phyloP scores from a whole-genome alignment of 2,797 vertebrate species.

The Enteromius unitaeniatus region DNA sequence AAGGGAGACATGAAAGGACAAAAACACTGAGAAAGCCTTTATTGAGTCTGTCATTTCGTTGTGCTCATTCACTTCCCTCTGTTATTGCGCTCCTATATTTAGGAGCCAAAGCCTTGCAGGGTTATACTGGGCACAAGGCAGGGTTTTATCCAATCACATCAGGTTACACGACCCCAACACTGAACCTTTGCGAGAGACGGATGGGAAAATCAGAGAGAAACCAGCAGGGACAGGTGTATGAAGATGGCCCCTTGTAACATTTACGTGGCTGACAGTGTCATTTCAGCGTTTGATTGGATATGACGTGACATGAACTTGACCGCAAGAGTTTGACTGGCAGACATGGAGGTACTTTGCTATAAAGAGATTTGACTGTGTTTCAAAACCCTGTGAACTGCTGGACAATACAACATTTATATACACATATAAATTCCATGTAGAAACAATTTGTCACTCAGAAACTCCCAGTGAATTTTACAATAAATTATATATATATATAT shows the following conservation, averaged over 20 bases:
- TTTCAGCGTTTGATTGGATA: conserved; percentile 17
- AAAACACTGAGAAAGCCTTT: not conserved
- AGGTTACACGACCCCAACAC: conserved; percentile 11
- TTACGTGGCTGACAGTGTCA: not conserved
- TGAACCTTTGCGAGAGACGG: not conserved
- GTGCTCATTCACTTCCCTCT: conserved; percentile 34
- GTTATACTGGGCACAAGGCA: not conserved
- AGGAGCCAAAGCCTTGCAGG: conserved; percentile 30
- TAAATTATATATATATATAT: not conserved
- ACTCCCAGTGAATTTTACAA: not conserved
- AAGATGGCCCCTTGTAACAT: not conserved
- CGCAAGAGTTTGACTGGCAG: not conserved
- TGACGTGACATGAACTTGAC: conserved; percentile 33
- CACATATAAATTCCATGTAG: not conserved
- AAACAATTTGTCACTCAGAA: not conserved
- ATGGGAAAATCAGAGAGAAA: conserved; percentile 15
- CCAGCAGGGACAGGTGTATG: conserved; percentile 34
- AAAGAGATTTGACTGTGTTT: not conserved
- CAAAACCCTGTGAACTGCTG: not conserved
- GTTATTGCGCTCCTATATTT: conserved; percentile 47
- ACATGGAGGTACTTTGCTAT: not conserved
- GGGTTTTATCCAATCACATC: conserved; percentile 44
- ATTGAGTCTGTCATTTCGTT: conserved; percentile 43
- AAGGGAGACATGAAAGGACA: conserved; percentile 35
- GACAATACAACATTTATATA: not conserved